A percentile compares a stretch with the other conserved stretches of the same genome.
Evolutionary conservation across 2,888 invertebrate genomes (phyloP).

Genomic region (Plusia festucae): DNA sequence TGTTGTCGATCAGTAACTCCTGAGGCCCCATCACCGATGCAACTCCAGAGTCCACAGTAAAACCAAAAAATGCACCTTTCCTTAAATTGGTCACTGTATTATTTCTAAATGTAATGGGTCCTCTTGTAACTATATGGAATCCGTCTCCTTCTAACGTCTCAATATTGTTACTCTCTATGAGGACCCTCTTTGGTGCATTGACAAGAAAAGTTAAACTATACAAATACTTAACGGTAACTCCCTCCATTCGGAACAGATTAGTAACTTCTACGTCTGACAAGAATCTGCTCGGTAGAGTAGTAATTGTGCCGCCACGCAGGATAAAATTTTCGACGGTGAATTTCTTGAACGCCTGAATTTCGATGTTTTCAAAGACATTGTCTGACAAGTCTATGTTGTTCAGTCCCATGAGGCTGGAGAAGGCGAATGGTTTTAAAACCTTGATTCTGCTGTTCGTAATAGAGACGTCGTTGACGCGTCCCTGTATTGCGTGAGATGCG

Average conservation of each 20-base stretch:
- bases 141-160: conserved; percentile 91
- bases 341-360: conserved; percentile 94
- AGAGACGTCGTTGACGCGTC: conserved; percentile 91
- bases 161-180: conserved; percentile 90
- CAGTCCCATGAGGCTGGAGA: conserved; percentile 92
- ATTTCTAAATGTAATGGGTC: conserved; percentile 91
- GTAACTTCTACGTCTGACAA: conserved; percentile 93
- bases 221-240: conserved; percentile 90
- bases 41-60: conserved; percentile 85
- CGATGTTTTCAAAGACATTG: conserved; percentile 90
- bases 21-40: conserved; percentile 80
- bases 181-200: conserved; percentile 90
- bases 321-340: conserved; percentile 92
- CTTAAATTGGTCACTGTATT: conserved; percentile 90
- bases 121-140: conserved; percentile 90
- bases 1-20: conserved; percentile 90
- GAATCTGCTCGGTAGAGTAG: conserved; percentile 91
- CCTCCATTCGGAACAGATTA: conserved; percentile 91
- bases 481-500: conserved; percentile 91
- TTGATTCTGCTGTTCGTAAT: conserved; percentile 91
- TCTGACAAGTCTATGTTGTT: conserved; percentile 91
- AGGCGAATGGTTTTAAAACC: conserved; percentile 92
- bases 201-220: conserved; percentile 92
- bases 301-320: conserved; percentile 90
- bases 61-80: conserved; percentile 91